Conservation (phyloP, 2,888 invertebrate genomes). For the Eilema griseolum region DNA sequence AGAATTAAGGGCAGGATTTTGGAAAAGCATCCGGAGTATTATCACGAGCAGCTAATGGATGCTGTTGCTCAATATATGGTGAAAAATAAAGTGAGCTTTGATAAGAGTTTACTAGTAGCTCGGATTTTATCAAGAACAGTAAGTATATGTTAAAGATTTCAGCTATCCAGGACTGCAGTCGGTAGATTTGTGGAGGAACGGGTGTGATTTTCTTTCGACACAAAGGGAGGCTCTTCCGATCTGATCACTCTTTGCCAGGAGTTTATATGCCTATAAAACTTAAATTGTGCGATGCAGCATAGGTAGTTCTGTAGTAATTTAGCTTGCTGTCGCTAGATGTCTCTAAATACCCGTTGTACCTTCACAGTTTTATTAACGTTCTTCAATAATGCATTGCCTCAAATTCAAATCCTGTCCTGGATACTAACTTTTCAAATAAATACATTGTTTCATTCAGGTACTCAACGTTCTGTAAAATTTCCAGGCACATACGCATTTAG, state of each 20-base stretch:
- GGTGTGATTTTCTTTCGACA: not conserved
- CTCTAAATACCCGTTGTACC: not conserved
- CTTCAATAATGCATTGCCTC: not conserved
- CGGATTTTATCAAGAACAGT: slow-evolving; percentile 86
- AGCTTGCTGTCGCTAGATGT: not conserved
- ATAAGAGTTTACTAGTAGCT: slow-evolving; percentile 79
- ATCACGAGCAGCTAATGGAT: slow-evolving; percentile 88
- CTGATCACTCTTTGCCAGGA: not conserved
- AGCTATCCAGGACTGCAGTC: not conserved
- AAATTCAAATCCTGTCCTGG: not conserved
- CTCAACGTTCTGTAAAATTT: not conserved
- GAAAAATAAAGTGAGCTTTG: slow-evolving; percentile 82
- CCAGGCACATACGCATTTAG: slow-evolving; percentile 87
- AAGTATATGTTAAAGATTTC: slow-evolving; percentile 61
- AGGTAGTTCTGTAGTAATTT: not conserved
- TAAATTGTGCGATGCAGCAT: not conserved
- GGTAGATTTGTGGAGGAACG: not conserved
- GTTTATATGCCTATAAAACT: not conserved
- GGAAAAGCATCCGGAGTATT: slow-evolving; percentile 84
- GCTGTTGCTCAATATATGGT: slow-evolving; percentile 84
- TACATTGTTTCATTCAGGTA: not conserved
- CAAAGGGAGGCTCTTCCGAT: not conserved
- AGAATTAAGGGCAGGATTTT: slow-evolving; percentile 79
- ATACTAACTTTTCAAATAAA: not conserved
- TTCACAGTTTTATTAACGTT: too few relatives aligned